Conservation (phyloP, 2,113 vertebrate genomes). For the Pseudorasbora parva region DNA sequence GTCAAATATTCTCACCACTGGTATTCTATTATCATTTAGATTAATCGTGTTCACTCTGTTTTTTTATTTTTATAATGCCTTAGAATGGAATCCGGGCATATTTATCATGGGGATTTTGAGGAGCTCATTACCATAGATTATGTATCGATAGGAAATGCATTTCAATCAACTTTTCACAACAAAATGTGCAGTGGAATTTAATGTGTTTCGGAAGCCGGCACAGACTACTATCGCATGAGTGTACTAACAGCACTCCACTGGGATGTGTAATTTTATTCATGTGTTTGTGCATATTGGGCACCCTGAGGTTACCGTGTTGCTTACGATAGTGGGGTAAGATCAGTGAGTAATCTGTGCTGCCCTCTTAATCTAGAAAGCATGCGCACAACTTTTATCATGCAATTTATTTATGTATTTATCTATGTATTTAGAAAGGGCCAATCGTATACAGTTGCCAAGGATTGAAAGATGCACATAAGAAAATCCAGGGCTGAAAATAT, state of each 20-base stretch:
- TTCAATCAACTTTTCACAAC: conserved; percentile 64
- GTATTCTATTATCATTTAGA: conserved; percentile 76
- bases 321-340: background rate
- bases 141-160: conserved; percentile 70
- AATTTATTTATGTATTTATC: background rate
- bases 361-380: background rate
- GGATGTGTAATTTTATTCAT: conserved; percentile 25
- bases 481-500: no score
- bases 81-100: conserved; percentile 71
- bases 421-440: background rate
- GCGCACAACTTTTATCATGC: background rate
- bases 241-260: conserved; percentile 11
- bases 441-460: background rate
- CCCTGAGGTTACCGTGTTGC: conserved; percentile 1
- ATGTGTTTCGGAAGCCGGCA: conserved; percentile 39
- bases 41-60: conserved; percentile 74
- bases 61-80: conserved; percentile 80
- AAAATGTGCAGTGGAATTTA: conserved; percentile 34
- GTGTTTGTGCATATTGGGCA: background rate
- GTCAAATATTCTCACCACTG: conserved; percentile 71
- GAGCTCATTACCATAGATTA: conserved; percentile 75
- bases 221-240: conserved; percentile 7
- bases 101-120: conserved; percentile 71
- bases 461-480: background rate
- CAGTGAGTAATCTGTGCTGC: background rate